Percentiles rank a stretch among this genome's conserved stretches.
Conservation (phyloP, 2,888 invertebrate genomes). For the Caenorhabditis auriculariae region DNA sequence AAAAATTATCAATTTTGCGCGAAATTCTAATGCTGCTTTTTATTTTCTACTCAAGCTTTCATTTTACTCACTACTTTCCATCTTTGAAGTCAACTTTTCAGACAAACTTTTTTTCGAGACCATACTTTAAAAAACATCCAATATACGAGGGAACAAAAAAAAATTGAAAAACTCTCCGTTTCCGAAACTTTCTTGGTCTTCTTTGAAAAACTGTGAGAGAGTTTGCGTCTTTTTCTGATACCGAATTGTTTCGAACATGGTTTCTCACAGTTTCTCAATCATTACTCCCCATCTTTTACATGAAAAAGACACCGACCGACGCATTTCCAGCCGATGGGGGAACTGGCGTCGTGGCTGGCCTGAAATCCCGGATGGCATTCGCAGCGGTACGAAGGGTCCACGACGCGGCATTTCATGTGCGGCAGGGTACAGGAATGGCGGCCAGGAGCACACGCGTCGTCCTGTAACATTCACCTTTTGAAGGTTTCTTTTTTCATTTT, state of each 20-base stretch:
- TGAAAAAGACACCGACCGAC: constrained; percentile 11
- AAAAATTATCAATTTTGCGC: no score
- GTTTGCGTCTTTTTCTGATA: not conserved
- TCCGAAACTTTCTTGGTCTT: no score
- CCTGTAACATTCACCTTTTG: not conserved
- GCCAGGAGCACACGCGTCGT: constrained; percentile 76
- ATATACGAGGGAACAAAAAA: no score
- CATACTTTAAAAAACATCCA: no score
- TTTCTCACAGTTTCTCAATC: not conserved
- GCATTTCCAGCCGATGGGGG: constrained; percentile 49
- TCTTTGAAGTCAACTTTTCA: no score
- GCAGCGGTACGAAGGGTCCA: constrained; percentile 48
- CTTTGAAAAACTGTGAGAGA: no score
- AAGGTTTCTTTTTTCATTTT: no score
- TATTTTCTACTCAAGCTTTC: no score
- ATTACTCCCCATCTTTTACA: not conserved
- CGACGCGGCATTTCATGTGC: constrained; percentile 78
- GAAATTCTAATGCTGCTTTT: no score
- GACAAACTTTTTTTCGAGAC: no score
- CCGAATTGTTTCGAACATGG: not conserved
- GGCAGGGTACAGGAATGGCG: constrained; percentile 66
- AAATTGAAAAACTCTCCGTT: no score
- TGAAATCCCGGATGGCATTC: constrained; percentile 39
- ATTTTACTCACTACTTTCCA: no score
- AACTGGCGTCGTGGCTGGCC: constrained; percentile 36